A percentile compares a stretch with the other conserved stretches of the same genome.
Evolutionary conservation across 2,888 invertebrate species (phyloP).

Genomic region (Torymus auratus): DNA sequence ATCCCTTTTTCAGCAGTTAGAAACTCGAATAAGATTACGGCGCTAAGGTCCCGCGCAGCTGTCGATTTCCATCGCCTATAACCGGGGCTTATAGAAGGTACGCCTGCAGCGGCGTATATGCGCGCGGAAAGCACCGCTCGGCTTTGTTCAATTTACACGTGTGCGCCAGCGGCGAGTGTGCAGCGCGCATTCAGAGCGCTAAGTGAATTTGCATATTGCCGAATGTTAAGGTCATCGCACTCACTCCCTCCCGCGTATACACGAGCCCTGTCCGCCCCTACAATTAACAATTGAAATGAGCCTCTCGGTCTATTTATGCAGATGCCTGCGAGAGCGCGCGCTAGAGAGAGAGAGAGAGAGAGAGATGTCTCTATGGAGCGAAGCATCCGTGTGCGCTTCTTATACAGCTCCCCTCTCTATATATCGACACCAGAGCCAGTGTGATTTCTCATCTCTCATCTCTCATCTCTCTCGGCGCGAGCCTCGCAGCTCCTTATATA

Average conservation of each 20-base stretch:
- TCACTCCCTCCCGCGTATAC: not conserved
- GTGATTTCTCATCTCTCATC: no score
- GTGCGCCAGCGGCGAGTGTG: slow-evolving; percentile 6
- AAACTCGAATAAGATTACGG: slow-evolving; percentile 60
- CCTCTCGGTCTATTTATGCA: slow-evolving; percentile 21
- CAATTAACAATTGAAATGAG: slow-evolving; percentile 54
- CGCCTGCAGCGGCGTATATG: no score
- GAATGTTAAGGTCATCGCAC: slow-evolving; percentile 56
- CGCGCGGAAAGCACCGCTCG: slow-evolving; percentile 30
- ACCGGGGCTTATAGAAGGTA: slow-evolving; percentile 20
- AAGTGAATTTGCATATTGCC: slow-evolving; percentile 58
- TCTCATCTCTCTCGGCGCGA: no score
- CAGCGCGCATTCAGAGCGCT: slow-evolving; percentile 22
- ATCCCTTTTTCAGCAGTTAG: slow-evolving; percentile 50
- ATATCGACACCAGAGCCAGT: no score
- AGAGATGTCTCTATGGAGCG: no score
- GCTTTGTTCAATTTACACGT: slow-evolving; percentile 45
- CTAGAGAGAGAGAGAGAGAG: no score
- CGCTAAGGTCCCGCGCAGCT: slow-evolving; percentile 53
- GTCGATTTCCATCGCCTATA: slow-evolving; percentile 52
- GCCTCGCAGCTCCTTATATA: no score
- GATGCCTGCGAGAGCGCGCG: not conserved
- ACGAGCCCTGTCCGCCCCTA: slow-evolving; percentile 3
- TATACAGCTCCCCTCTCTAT: no score
- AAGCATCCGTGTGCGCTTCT: no score